Base-by-base conservation (phyloP, 2,797 vertebrate genomes). In the Sus cebifrons region DNA sequence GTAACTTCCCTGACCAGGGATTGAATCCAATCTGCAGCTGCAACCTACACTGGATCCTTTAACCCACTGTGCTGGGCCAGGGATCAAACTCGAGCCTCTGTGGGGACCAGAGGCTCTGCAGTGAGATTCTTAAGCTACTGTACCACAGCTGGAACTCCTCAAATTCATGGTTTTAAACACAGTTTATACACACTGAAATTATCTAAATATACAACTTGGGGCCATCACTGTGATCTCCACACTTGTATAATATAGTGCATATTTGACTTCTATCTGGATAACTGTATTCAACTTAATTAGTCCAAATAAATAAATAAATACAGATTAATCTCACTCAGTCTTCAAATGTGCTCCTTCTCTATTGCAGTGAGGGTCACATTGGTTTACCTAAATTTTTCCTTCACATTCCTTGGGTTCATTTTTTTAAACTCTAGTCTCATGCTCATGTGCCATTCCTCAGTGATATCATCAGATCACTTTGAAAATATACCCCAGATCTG, bases 281-380 rank as follows among this genome's bases (percentile, higher is more conserved):
- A 94, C 7, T 67, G 11, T 23, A 54, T 17, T 36, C 21, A 82
- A 49, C 36, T 84, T 65, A 92, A 49, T 13, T 9, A 75, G 6
- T 44, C 10, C 0, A 20, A 77, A 52, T 23, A 73, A 73, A 73
- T 4, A 73, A 58, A 86, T 25, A 86, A 0, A 29, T 9, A 71
- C 29, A 54, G 29, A n/a, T 49, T 20, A 68, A 92, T 52, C 2
- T 62, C 13, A 89, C 1, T 16, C 4, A 17, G 5, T 77, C 49
- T 84, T 27, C 40, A 52, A 71, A 56, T 18, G 3, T 36, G 36
- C 1, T 56, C 6, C 36, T 49, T 77, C 36, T n/a, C 29, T 21
- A 15, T 21, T 65, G 4, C 6, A 40, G 15, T 29, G 52, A 49
- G 71, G 12, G 0, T 5, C 2, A 65, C 1, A 23, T 20, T 2